Conservation (phyloP, 2,888 invertebrate species). For the Amphipoea oculea region DNA sequence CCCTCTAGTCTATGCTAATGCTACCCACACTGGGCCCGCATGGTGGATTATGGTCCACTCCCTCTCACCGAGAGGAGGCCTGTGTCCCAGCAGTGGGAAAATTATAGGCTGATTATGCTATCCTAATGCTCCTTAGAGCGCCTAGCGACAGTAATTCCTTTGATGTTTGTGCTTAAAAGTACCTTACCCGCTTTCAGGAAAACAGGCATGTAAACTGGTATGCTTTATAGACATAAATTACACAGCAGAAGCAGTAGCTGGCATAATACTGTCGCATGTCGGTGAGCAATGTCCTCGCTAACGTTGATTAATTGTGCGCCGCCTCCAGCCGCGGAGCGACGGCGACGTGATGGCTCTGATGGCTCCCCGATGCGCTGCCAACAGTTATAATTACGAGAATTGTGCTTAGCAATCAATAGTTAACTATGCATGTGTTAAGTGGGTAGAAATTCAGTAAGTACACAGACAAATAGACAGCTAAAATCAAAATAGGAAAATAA, state of each 20-base stretch:
- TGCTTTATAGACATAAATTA: slow-evolving; percentile 1
- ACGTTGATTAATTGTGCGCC: slow-evolving; percentile 54
- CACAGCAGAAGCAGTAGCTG: background rate
- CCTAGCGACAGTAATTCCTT: too few species aligned
- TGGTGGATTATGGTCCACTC: too few species aligned
- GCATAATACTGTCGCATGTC: slow-evolving; percentile 35
- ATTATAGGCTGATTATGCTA: too few species aligned
- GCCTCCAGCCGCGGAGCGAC: slow-evolving; percentile 18
- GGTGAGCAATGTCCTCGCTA: slow-evolving; percentile 12
- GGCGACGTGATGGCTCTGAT: slow-evolving; percentile 5
- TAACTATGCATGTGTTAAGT: slow-evolving; percentile 19
- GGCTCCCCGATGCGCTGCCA: slow-evolving; percentile 27
- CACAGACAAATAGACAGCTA: background rate
- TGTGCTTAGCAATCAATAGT: slow-evolving; percentile 27
- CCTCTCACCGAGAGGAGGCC: too few species aligned
- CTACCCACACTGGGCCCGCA: too few species aligned
- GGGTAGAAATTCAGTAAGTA: background rate
- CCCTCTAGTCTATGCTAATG: too few species aligned
- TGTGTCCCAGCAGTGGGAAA: too few species aligned
- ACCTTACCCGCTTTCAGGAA: background rate
- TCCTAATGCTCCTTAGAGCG: too few species aligned
- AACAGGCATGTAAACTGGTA: background rate
- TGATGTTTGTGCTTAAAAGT: too few species aligned
- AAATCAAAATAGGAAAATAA: background rate
- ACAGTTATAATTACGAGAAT: slow-evolving; percentile 39